Percentiles rank a stretch among this genome's conserved stretches.
phyloP scores from a whole-genome alignment of 2,113 vertebrate genomes.

The Proterorhinus semilunaris region DNA sequence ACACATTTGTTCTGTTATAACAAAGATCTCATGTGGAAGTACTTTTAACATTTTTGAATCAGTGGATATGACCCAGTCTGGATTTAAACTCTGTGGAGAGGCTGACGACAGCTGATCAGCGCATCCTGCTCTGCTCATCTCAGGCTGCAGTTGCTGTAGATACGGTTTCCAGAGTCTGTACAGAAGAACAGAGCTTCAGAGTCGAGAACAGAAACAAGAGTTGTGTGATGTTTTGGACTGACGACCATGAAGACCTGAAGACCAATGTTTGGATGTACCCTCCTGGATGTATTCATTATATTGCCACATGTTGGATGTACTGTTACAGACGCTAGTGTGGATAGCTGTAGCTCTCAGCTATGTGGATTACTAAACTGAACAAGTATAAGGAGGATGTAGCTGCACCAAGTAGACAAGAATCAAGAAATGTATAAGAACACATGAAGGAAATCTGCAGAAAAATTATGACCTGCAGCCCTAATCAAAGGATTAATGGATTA shows the following conservation, averaged over 20 bases:
- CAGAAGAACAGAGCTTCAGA: constrained; percentile 39
- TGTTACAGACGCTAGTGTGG: constrained; percentile 44
- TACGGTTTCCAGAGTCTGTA: constrained; percentile 36
- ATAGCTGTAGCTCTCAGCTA: constrained; percentile 54
- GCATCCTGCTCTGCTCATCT: background rate
- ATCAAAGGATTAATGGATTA: constrained; percentile 38
- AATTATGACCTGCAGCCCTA: constrained; percentile 16
- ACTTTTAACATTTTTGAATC: constrained; percentile 44
- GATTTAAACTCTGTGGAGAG: constrained; percentile 58
- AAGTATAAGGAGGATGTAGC: constrained; percentile 47
- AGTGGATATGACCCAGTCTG: constrained; percentile 55
- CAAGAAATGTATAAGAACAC: constrained; percentile 30
- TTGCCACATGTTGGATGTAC: constrained; percentile 64
- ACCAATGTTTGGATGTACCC: constrained; percentile 49
- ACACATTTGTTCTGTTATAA: constrained; percentile 9
- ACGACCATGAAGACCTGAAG: constrained; percentile 65
- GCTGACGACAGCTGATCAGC: constrained; percentile 4
- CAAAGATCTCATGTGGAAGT: constrained; percentile 58
- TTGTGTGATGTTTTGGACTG: constrained; percentile 53
- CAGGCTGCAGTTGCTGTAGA: constrained; percentile 29
- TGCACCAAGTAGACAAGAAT: constrained; percentile 35
- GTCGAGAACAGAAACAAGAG: constrained; percentile 22
- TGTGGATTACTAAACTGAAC: constrained; percentile 75
- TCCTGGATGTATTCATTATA: constrained; percentile 54
- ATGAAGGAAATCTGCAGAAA: constrained; percentile 19